Conservation (phyloP, 2,113 vertebrate species). For the Campylorhamphus procurvoides region DNA sequence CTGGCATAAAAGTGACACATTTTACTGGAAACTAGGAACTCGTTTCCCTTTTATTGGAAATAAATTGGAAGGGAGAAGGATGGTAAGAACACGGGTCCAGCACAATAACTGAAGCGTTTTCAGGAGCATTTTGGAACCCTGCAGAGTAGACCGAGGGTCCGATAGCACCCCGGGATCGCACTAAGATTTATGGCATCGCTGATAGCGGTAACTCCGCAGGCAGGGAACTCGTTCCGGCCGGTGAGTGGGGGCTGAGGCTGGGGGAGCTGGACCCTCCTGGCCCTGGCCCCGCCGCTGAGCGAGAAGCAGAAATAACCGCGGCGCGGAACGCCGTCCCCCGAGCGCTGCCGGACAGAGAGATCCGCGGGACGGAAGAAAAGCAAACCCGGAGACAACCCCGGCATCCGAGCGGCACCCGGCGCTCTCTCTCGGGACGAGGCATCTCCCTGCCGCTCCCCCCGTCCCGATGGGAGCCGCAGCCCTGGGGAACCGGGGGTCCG, state of each 20-base stretch:
- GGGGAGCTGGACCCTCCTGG: neutral
- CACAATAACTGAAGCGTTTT: neutral
- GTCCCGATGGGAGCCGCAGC: neutral
- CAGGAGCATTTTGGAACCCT: neutral
- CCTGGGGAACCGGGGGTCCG: neutral
- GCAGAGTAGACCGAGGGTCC: fast-evolving
- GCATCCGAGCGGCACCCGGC: neutral
- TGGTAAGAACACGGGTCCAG: neutral
- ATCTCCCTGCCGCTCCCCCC: neutral
- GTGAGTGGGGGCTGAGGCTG: fast-evolving
- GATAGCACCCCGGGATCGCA: fast-evolving
- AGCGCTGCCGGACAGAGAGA: neutral
- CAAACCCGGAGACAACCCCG: neutral
- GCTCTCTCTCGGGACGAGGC: neutral
- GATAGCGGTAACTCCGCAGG: fast-evolving
- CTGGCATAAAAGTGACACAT: neutral
- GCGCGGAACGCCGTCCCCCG: too few species aligned
- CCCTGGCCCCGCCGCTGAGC: neutral
- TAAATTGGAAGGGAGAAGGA: neutral
- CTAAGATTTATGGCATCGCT: fast-evolving
- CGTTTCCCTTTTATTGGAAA: neutral
- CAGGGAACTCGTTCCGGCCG: neutral
- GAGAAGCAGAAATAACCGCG: fast-evolving
- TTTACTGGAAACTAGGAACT: constrained; percentile 39
- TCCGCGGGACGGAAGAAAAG: neutral